Evolutionary conservation across 1,140 invertebrate species (phyloP).

Genomic region (Penaeus indicus): DNA sequence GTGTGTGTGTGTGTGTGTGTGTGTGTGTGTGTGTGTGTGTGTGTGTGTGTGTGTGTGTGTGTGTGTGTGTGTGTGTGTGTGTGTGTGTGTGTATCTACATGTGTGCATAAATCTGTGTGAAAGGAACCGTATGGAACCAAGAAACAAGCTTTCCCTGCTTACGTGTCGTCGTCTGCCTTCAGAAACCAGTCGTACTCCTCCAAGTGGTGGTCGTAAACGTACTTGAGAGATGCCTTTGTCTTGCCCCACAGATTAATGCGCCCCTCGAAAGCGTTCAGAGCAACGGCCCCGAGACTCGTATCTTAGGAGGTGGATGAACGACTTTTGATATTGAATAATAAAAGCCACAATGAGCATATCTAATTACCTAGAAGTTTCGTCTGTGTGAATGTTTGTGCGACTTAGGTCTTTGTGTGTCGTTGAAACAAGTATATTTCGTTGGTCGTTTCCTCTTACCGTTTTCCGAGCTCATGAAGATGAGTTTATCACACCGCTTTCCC

Average conservation of each 20-base stretch:
- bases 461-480: background rate
- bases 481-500: background rate
- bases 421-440: background rate
- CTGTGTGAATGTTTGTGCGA: no score
- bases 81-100: no score
- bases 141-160: conserved; percentile 69
- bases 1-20: no score
- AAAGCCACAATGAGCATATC: no score
- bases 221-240: conserved; percentile 92
- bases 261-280: conserved; percentile 82
- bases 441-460: background rate
- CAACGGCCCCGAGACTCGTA: conserved; percentile 70
- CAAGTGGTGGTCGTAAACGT: conserved; percentile 85
- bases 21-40: no score
- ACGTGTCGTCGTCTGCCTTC: conserved; percentile 96
- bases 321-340: no score
- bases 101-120: no score
- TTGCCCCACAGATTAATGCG: conserved; percentile 93
- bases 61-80: no score
- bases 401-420: no score
- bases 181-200: conserved; percentile 92
- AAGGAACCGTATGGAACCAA: no score
- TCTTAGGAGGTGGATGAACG: conserved; percentile 66
- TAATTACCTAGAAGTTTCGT: no score
- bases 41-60: no score